Base-by-base conservation (phyloP, 2,888 invertebrate species). In the Elmis aenea region DNA sequence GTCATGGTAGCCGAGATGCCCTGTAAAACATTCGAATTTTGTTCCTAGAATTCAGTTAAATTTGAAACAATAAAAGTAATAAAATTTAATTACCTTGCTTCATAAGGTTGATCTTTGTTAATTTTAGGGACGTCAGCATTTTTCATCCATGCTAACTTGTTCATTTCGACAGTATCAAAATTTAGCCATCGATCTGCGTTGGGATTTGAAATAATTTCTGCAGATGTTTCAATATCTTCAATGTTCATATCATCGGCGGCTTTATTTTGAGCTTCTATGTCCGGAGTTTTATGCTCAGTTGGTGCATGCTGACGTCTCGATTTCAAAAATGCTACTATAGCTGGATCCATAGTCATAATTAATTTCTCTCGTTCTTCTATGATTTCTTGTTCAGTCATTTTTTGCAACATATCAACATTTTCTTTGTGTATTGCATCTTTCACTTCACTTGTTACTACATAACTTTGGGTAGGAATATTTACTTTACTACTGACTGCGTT, bases 91-190 rank as follows among this genome's bases (percentile, higher is more conserved):
- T 44, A 66, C 63, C 80, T 73, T 5, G 90, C 90, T 68, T 86
- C 83, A 61, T 84, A 89, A 2, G 77, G 74, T 38, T 78, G 72
- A 1, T 74, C 64, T 27, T 75, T 74, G 0, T 73, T 59, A 5
- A 64, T 51, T 45, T 68, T 68, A 1, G 79, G 72, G n/a, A 80
- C 66, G 38, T 81, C 76, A n/a, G 73, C 62, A 29, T 75, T 67
- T 60, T 83, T 81, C 76, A 90, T 88, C 94, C 95, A 95, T 55
- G 84, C 81, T 10, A 94, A 64, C 64, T 95, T 95, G 48, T 88
- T 85, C 45, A 77, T 75, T 67, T 95, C 95, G 24, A 92, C 62
- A n/a, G 78, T 73, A 63, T 89, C 79, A 77, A 94, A 94, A 61
- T 93, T 78, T 1, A 91, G 61, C 88, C 90, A 93, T 27, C 81